Evolutionary conservation across 2,797 vertebrate genomes (phyloP), one percentile per base, ranked within the genome.

Genomic region (Schizopygopsis malacanthus): DNA sequence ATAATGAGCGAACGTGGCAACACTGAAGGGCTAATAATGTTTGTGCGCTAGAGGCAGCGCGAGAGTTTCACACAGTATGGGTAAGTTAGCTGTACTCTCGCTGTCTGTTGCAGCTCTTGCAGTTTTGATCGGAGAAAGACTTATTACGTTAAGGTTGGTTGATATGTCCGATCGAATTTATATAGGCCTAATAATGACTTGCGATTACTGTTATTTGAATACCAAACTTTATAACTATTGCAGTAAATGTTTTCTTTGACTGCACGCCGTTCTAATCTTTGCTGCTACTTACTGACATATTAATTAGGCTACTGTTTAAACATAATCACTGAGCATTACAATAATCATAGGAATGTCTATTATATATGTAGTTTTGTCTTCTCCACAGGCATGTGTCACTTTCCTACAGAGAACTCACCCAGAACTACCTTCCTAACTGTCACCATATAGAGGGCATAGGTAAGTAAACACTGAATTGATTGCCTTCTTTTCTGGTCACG

Each of bases 341-440:
- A 28, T 47, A 63, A 47, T 9, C 3, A 33, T 22, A 22, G 4
- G 1, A 50, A 41, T 80, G 22, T 9, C 0, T 11, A 7, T 37
- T 84, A n/a, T 22, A 50, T n/a, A n/a, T 43, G 50, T 67, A 8
- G 20, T 25, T 67, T 79, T 39, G 25, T 81, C 41, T 83, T 33
- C 79, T 75, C 69, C 88, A 6, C 89, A 95, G 95, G 71, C 82
- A 91, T 72, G 13, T 88, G 2, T 0, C 0, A 1, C 89, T 94
- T 56, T 79, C 70, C 1, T 89, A 78, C 79, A 91, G 94, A 91
- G 92, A 94, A 80, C 18, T 93, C 10, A 76, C 88, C 7, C 83
- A 91, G 63, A 95, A 95, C 79, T 92, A 92, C 75, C 93, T 95
- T 37, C 91, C 92, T 0, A 92, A 89, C 18, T 95, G 94, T 88